Percentiles rank a stretch among this genome's conserved stretches.
Evolutionary conservation across 2,113 vertebrate genomes (phyloP).

Genomic region (Clupea harengus): DNA sequence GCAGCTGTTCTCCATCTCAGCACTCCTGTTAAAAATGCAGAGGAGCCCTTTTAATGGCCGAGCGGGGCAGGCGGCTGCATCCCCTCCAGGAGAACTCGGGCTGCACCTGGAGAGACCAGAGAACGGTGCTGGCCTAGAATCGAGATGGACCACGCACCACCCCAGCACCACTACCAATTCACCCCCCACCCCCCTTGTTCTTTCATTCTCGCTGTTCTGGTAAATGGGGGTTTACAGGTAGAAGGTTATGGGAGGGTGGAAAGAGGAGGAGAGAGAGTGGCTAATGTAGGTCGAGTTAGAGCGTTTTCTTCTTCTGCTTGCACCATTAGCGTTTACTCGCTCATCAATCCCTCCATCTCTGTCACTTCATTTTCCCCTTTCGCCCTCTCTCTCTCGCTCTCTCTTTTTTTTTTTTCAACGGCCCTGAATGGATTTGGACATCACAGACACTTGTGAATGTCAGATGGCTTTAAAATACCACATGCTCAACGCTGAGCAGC

Average conservation of each 20-base stretch:
- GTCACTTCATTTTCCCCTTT: not conserved
- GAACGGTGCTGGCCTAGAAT: not conserved
- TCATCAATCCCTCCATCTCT: conserved; percentile 17
- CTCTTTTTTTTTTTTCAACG: not conserved
- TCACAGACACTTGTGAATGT: conserved; percentile 28
- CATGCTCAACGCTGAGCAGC: conserved; percentile 20
- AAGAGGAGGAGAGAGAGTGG: not conserved
- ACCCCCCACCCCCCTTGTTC: not conserved
- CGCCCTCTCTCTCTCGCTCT: not conserved
- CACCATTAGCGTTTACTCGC: conserved; percentile 32
- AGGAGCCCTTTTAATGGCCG: not conserved
- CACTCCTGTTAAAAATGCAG: not conserved
- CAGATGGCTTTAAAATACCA: conserved; percentile 32
- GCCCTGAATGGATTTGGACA: conserved; percentile 28
- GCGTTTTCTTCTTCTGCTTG: conserved; percentile 6
- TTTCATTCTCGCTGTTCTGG: not conserved
- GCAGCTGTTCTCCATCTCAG: conserved; percentile 7
- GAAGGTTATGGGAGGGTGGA: not conserved
- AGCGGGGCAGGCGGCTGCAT: not conserved
- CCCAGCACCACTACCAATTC: not conserved
- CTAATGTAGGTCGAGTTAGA: conserved; percentile 31
- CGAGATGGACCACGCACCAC: not conserved
- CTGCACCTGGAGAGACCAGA: not conserved
- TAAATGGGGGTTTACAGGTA: not conserved
- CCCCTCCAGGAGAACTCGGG: not conserved